Percentiles rank a stretch among this genome's conserved stretches.
phyloP scores from a whole-genome alignment of 2,888 invertebrate genomes.

The Drosophila subquinaria region DNA sequence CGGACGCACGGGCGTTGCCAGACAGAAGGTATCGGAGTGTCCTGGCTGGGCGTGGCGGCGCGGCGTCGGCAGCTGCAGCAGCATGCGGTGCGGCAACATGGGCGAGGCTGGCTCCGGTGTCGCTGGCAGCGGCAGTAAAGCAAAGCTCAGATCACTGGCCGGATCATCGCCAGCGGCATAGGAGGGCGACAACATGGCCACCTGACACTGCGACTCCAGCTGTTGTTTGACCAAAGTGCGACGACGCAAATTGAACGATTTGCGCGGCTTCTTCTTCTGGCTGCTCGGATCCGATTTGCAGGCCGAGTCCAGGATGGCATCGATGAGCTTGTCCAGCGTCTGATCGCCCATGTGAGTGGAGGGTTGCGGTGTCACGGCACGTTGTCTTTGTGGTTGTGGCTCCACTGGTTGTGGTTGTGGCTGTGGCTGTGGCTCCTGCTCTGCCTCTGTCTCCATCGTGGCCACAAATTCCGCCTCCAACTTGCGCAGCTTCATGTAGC shows the following conservation, averaged over 20 bases:
- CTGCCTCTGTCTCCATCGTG: constrained; percentile 44
- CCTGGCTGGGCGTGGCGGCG: background rate
- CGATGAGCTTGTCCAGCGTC: constrained; percentile 84
- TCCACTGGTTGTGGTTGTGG: background rate
- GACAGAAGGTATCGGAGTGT: constrained; percentile 68
- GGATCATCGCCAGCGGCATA: constrained; percentile 85
- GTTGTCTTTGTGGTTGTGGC: constrained; percentile 10
- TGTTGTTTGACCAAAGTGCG: constrained; percentile 80
- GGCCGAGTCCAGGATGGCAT: constrained; percentile 85
- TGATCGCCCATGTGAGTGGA: constrained; percentile 84
- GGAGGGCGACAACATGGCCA: constrained; percentile 79
- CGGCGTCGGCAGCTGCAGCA: constrained; percentile 68
- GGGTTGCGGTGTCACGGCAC: constrained; percentile 62
- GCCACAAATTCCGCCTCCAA: constrained; percentile 78
- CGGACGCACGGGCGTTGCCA: constrained; percentile 75
- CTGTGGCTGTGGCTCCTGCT: background rate
- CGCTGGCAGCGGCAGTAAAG: constrained; percentile 40
- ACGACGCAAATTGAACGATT: constrained; percentile 82
- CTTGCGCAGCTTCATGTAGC: constrained; percentile 83
- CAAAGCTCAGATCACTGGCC: constrained; percentile 84
- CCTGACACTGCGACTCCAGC: constrained; percentile 63
- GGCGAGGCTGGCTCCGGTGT: constrained; percentile 72
- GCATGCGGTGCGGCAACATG: constrained; percentile 31
- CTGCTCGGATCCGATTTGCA: constrained; percentile 78
- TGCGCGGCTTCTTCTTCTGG: constrained; percentile 76